Evolutionary conservation across 2,888 invertebrate species (phyloP), one percentile per base, ranked within the genome.

Genomic region (Archips xylosteana): DNA sequence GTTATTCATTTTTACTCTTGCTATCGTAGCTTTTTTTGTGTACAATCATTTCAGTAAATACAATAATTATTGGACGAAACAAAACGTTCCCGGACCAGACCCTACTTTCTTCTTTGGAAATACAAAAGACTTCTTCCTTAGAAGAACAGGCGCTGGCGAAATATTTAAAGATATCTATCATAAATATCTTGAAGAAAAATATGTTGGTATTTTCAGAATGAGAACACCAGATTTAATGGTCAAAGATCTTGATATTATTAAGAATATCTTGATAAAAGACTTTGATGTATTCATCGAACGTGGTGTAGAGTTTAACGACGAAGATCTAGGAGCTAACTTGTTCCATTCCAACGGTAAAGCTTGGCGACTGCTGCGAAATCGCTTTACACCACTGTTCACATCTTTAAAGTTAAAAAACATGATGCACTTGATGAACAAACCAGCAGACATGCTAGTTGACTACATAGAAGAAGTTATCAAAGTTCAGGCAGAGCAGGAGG

Each of bases 31-130:
- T 39, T 3, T 34, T 2, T 63, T 12, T 10, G 2, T 76, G 10
- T 77, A 76, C 36, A 49, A 74, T 36, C 82, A 81, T 75, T 76
- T 79, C 36, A 81, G 78, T 32, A 76, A 75, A 47, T 74, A 78
- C 57, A 78, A 76, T 49, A 76, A 78, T 32, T 81, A 80, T 69
- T 83, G 81, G 83, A 73, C 73, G 39, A 71, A 76, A 23, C 74
- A 75, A 78, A 77, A 81, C 64, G 78, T 85, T 0, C 39, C 66
- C 0, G 79, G 80, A n/a, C 82, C 79, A 23, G 63, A 77, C 74
- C 84, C 84, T 3, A 42, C 75, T 10, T 70, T 77, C n/a, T 72
- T 85, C 3, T 80, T 81, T 49, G 84, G 84, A 1, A 83, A 80
- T 62, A 67, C 79, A 3, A 79, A 76, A 45, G 79, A 82, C 12